These are phyloP conservation scores for Xylocampa areola DNA, from an alignment of 2,888 invertebrate species.

Conservation along the genomic window DNA sequence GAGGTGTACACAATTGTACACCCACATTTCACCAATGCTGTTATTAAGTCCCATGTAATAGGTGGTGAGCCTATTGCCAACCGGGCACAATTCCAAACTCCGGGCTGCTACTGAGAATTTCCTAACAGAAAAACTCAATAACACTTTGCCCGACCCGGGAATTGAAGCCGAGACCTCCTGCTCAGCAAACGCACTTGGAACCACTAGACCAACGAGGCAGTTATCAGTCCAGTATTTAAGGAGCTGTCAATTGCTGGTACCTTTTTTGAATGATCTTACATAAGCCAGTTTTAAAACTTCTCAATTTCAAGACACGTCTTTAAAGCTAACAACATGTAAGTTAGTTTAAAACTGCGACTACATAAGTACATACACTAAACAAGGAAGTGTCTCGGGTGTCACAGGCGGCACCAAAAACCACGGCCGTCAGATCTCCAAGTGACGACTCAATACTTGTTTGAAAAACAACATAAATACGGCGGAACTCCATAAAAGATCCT, in stretches of 20 bases:
- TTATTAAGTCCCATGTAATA: no score
- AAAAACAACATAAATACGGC: constrained; percentile 57
- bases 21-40: no score
- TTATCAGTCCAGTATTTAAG: no score
- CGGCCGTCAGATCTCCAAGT: constrained; percentile 47
- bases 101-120: no score
- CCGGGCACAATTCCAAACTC: no score
- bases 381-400: constrained; percentile 46
- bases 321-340: background rate
- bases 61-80: no score
- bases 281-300: constrained; percentile 9
- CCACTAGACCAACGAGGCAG: no score
- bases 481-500: constrained; percentile 60
- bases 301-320: constrained; percentile 12
- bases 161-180: no score
- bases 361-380: constrained; percentile 16
- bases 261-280: constrained; percentile 4
- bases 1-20: no score
- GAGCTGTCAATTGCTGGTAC: constrained; percentile 3
- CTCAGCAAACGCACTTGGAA: no score
- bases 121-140: no score
- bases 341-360: constrained; percentile 13
- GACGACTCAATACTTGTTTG: constrained; percentile 56
- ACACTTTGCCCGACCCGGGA: no score
- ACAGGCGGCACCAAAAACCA: constrained; percentile 38